Conservation (phyloP, 2,797 vertebrate species). For the Rhincodon typus region DNA sequence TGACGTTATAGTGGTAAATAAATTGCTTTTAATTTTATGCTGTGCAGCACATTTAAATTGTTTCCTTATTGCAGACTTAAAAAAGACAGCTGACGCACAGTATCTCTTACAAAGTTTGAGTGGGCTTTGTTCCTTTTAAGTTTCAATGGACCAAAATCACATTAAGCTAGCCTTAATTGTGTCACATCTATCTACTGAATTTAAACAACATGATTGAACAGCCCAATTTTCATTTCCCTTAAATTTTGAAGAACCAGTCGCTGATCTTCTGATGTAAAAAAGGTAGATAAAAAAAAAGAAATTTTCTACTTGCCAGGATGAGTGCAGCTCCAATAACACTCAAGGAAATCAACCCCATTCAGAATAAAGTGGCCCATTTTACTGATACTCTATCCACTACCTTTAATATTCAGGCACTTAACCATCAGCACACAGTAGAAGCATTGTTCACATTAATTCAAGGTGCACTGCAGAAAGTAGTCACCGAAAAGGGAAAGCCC, state of each 20-base stretch:
- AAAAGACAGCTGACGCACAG: background rate
- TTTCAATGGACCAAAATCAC: background rate
- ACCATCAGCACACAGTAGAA: no score
- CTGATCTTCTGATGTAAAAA: background rate
- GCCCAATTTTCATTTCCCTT: background rate
- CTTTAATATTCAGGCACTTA: no score
- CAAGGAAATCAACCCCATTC: no score
- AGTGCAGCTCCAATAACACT: background rate
- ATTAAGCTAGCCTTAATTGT: background rate
- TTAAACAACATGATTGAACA: background rate
- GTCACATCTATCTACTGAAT: background rate
- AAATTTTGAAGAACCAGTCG: background rate
- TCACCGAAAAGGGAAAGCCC: background rate
- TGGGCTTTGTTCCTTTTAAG: background rate
- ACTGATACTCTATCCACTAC: background rate
- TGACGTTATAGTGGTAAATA: constrained; percentile 31
- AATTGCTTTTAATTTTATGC: background rate
- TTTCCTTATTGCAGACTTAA: constrained; percentile 20
- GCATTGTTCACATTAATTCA: no score
- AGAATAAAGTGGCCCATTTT: no score
- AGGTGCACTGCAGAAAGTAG: no score
- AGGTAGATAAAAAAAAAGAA: background rate
- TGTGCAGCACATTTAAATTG: background rate
- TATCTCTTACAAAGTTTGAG: background rate
- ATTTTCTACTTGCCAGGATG: background rate